phyloP scores from a whole-genome alignment of 2,888 invertebrate species.

The Latrodectus hesperus region DNA sequence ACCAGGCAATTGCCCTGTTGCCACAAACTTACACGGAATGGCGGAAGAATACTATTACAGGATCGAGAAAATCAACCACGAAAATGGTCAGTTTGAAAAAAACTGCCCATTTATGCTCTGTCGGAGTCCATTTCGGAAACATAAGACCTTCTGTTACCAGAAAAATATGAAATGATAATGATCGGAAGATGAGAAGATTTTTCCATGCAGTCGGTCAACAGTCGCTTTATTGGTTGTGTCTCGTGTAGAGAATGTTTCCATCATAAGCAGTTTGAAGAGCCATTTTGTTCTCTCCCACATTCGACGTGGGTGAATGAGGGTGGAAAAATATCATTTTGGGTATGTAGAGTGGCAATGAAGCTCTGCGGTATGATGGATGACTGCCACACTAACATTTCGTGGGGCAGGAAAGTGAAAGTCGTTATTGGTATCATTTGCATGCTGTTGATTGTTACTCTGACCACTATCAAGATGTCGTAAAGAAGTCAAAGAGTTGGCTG shows the following conservation, averaged over 20 bases:
- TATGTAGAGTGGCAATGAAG: not conserved
- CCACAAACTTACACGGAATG: constrained; percentile 3
- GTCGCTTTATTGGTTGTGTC: constrained; percentile 28
- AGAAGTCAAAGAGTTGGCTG: not conserved
- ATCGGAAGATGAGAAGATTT: not conserved
- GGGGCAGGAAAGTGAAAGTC: not conserved
- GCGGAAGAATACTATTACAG: not conserved
- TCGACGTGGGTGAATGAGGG: not conserved
- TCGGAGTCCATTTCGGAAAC: not conserved
- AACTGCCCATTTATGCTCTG: no score
- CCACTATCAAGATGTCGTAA: not conserved
- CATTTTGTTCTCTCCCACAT: not conserved
- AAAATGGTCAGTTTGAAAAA: no score
- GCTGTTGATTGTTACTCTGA: not conserved
- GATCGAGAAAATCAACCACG: not conserved
- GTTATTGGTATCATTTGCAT: not conserved
- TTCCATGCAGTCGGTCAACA: constrained; percentile 23
- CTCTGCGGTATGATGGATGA: not conserved
- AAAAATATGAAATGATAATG: constrained; percentile 28
- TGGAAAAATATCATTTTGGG: not conserved
- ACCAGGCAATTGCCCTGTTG: not conserved
- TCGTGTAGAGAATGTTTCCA: not conserved
- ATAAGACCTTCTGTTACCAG: not conserved
- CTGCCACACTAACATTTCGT: not conserved
- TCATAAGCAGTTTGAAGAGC: not conserved